Evolutionary conservation across 1,140 invertebrate species (phyloP).

Genomic region (Lanistes nyassanus): DNA sequence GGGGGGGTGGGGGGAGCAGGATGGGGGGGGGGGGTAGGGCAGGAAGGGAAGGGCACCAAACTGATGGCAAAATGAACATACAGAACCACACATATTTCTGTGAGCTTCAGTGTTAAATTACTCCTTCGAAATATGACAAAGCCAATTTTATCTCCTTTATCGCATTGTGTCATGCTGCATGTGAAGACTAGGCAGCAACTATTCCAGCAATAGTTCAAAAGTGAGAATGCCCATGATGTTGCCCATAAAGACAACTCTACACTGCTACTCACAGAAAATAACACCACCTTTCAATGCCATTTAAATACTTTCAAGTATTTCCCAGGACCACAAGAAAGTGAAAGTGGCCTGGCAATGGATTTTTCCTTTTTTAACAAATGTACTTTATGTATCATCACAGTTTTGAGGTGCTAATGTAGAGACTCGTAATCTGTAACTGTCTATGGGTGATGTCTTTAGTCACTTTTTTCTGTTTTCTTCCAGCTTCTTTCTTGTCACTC

Average conservation of each 20-base stretch:
- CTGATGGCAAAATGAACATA: background rate
- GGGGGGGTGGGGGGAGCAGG: too few species aligned
- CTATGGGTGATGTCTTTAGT: background rate
- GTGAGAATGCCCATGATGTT: background rate
- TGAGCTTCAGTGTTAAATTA: background rate
- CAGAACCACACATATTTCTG: background rate
- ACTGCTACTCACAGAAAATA: background rate
- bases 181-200: background rate
- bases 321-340: too few species aligned
- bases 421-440: background rate
- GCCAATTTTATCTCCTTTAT: background rate
- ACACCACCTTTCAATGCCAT: background rate
- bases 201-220: background rate
- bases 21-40: background rate
- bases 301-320: too few species aligned
- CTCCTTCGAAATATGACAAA: background rate
- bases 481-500: conserved; percentile 10
- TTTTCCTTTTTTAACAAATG: too few species aligned
- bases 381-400: background rate
- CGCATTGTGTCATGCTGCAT: background rate
- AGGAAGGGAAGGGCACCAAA: background rate
- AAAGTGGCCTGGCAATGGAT: too few species aligned
- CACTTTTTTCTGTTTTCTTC: background rate
- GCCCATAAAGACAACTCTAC: background rate
- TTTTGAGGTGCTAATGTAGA: background rate